Conservation (phyloP, 2,113 vertebrate species). For the Mungos mungo region DNA sequence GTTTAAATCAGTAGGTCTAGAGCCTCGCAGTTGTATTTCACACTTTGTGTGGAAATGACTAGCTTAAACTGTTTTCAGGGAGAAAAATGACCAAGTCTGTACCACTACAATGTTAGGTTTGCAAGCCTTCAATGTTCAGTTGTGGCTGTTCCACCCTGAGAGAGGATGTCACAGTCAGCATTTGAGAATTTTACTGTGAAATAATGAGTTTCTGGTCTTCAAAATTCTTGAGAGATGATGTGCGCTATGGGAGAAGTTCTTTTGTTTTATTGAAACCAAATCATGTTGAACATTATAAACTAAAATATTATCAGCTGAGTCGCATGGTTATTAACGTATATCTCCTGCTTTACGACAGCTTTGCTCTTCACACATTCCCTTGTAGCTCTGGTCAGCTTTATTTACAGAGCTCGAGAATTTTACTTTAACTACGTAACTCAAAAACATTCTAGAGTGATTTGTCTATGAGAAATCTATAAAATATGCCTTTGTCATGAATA, state of each 20-base stretch:
- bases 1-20: neutral
- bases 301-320: neutral
- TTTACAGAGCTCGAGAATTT: neutral
- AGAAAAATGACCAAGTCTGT: neutral
- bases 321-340: neutral
- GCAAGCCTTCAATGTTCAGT: neutral
- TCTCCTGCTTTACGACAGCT: neutral
- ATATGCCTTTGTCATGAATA: neutral
- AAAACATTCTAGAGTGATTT: neutral
- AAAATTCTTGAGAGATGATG: neutral
- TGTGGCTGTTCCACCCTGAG: neutral
- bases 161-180: neutral
- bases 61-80: neutral
- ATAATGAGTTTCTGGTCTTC: neutral
- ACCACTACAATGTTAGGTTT: neutral
- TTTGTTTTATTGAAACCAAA: neutral
- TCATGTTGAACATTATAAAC: neutral
- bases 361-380: neutral
- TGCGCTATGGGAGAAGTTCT: neutral
- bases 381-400: neutral
- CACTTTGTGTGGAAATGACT: neutral
- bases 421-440: neutral
- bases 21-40: neutral
- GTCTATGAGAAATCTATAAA: neutral
- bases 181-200: neutral